Percentiles rank a stretch among this genome's conserved stretches.
Conservation (phyloP, 2,888 invertebrate species). For the Amphipyra berbera region DNA sequence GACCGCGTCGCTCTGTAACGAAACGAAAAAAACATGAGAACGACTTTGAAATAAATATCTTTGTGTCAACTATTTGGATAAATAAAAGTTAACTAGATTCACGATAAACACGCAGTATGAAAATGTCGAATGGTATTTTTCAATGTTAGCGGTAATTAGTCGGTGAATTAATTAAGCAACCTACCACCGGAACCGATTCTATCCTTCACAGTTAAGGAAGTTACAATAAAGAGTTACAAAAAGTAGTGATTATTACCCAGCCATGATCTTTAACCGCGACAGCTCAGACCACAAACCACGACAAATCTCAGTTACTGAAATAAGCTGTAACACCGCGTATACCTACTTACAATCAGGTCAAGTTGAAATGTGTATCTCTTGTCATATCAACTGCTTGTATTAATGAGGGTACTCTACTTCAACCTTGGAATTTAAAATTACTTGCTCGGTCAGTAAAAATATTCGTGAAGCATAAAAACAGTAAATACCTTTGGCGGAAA, state of each 20-base stretch:
- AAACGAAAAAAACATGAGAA: slow-evolving; percentile 56
- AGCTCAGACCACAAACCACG: slow-evolving; percentile 52
- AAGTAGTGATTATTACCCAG: slow-evolving; percentile 38
- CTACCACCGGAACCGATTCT: slow-evolving; percentile 68
- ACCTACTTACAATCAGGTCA: slow-evolving; percentile 61
- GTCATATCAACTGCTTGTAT: slow-evolving; percentile 30
- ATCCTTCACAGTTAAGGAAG: slow-evolving; percentile 76
- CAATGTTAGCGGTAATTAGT: slow-evolving; percentile 62
- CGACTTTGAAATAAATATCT: slow-evolving; percentile 54
- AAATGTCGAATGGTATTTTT: slow-evolving; percentile 57
- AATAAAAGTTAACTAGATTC: slow-evolving; percentile 31
- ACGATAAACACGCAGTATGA: slow-evolving; percentile 31
- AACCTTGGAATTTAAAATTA: background rate
- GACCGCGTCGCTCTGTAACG: slow-evolving; percentile 24
- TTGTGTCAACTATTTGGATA: slow-evolving; percentile 55
- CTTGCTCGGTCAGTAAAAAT: background rate
- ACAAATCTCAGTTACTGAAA: slow-evolving; percentile 50
- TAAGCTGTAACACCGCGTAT: slow-evolving; percentile 50
- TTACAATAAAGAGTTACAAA: slow-evolving; percentile 65
- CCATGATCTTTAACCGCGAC: slow-evolving; percentile 55
- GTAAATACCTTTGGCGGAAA: slow-evolving; percentile 31
- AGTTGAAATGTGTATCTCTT: slow-evolving; percentile 53
- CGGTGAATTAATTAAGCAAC: slow-evolving; percentile 63
- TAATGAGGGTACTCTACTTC: background rate
- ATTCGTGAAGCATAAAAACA: background rate